Percentiles rank a stretch among this genome's conserved stretches.
Conservation (phyloP, 2,888 invertebrate genomes). For the Dicyrtoma fusca region DNA sequence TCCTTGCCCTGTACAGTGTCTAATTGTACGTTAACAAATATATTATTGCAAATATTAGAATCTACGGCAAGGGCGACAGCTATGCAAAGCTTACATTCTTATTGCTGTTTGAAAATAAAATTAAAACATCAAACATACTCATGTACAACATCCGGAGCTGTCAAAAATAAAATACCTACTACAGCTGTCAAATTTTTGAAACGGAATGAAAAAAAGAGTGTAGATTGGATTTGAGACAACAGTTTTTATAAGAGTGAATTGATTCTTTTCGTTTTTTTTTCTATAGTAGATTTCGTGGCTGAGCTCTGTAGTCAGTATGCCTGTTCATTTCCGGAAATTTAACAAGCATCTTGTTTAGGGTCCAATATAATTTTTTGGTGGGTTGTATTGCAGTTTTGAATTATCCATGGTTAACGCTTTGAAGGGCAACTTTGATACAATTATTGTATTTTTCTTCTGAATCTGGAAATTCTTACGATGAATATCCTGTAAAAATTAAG, state of each 20-base stretch:
- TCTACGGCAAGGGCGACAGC: constrained; percentile 10
- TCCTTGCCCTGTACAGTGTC: not conserved
- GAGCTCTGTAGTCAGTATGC: not conserved
- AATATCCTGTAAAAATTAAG: constrained; percentile 23
- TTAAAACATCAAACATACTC: not conserved
- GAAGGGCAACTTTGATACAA: not conserved
- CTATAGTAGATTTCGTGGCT: too few relatives aligned
- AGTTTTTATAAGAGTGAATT: too few relatives aligned
- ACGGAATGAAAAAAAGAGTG: too few relatives aligned
- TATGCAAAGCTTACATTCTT: not conserved
- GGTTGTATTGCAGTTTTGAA: not conserved
- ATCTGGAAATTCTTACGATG: constrained; percentile 10
- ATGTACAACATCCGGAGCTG: not conserved
- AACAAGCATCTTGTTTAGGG: not conserved
- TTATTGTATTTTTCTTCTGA: constrained; percentile 10
- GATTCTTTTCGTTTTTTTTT: too few relatives aligned
- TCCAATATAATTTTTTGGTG: constrained; percentile 13
- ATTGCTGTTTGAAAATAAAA: not conserved
- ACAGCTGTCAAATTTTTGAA: too few relatives aligned
- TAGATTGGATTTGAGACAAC: too few relatives aligned
- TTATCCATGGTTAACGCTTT: not conserved
- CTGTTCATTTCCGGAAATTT: not conserved
- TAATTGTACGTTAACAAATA: not conserved
- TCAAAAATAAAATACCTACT: not conserved
- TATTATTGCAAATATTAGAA: not conserved